Base-by-base conservation (phyloP, 2,888 invertebrate species). In the Pecten maximus region DNA sequence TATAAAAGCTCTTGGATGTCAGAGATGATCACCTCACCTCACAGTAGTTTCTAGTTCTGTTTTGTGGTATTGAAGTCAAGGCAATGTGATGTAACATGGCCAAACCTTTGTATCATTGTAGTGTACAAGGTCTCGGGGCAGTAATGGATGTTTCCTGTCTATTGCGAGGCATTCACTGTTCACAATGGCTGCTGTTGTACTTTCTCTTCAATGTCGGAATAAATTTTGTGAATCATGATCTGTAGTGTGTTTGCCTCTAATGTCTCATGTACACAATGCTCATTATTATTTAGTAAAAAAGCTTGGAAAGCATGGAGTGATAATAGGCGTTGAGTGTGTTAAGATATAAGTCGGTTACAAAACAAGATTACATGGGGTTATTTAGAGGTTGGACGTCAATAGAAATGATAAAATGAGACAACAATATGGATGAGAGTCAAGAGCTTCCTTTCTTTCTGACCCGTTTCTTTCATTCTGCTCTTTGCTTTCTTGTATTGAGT, bases 61-160 rank as follows among this genome's bases (percentile, higher is more conserved):
- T 19, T 48, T 12, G 48, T 19, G 10, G 48, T 48, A 54, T 35
- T 74, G 6, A 35, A 74, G 74, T 74, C 35, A 74, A 74, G 74
- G 35, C 19, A 10, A 15, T 74, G 35, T 74, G 74, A 74, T 28
- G 28, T 74, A 74, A 74, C 74, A 74, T 35, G 74, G 74, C 74
- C 74, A 74, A 28, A 28, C 60, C 60, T 28, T 60, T n/a, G 74
- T 35, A 12, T 12, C 15, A 12, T 74, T 28, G 74, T 74, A 10
- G 6, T 28, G 74, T 35, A 35, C 2, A 28, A 0, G 28, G 74
- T 28, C 12, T 35, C 74, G 35, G 44, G 74, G 10, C 74, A 74
- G 74, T 74, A 35, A 74, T 74, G 28, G 28, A 8, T 35, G 74
- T 74, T 74, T 74, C 74, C 74, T 74, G 74, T 74, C 74, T 74